A percentile compares a stretch with the other conserved stretches of the same genome.
Evolutionary conservation across 2,888 invertebrate genomes (phyloP).

Genomic region (Scaptodrosophila latifasciaeformis): DNA sequence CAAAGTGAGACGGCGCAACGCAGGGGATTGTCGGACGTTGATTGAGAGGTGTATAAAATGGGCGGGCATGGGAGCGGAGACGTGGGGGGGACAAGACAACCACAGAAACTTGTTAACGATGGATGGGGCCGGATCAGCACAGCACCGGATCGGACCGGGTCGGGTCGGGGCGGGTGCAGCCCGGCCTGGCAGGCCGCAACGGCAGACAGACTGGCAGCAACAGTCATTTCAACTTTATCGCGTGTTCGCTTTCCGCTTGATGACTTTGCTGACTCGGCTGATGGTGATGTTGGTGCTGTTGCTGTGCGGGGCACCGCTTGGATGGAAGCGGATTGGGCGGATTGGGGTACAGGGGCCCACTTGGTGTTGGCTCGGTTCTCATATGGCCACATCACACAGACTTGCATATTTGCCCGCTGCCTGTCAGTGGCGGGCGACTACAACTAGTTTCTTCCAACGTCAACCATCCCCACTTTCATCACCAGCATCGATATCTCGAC

Average conservation of each 20-base stretch:
- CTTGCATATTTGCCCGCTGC: background rate
- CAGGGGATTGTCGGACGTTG: conserved; percentile 34
- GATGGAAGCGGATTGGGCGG: background rate
- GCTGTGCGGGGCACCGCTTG: conserved; percentile 58
- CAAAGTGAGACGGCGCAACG: background rate
- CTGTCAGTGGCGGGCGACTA: conserved; percentile 4
- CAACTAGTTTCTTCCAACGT: conserved; percentile 14
- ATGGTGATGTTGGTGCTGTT: conserved; percentile 31
- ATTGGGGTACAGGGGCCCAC: background rate
- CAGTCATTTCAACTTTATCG: conserved; percentile 5
- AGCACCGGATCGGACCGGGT: conserved; percentile 2
- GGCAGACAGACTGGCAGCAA: conserved; percentile 67
- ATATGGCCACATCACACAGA: conserved; percentile 11
- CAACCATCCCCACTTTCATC: conserved; percentile 19
- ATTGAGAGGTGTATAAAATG: background rate
- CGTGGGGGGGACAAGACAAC: conserved; percentile 8
- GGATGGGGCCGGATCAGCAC: conserved; percentile 11
- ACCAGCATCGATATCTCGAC: conserved; percentile 23
- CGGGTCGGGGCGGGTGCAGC: conserved; percentile 1
- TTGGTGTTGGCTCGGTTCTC: conserved; percentile 1
- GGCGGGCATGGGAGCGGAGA: background rate
- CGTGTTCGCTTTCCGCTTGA: conserved; percentile 48
- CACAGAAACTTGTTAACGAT: conserved; percentile 31
- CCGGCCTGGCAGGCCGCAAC: conserved; percentile 25
- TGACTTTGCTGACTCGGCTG: conserved; percentile 18